Conservation (phyloP, 2,797 vertebrate species). For the Buceros bicornis region DNA sequence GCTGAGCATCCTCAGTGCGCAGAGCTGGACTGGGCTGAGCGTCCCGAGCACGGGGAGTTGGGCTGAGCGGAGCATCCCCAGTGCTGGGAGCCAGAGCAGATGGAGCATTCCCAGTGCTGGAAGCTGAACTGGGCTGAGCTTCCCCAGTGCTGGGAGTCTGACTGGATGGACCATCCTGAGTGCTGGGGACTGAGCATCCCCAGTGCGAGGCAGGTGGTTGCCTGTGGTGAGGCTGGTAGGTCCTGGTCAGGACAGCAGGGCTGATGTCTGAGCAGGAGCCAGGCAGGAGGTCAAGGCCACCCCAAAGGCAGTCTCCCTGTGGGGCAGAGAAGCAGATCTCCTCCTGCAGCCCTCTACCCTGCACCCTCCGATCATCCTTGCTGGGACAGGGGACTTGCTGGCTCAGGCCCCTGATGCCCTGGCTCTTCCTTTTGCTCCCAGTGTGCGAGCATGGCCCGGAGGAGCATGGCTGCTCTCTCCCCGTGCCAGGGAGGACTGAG, state of each 20-base stretch:
- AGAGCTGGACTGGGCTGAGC: rapidly evolving
- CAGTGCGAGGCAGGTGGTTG: background rate
- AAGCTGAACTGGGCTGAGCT: background rate
- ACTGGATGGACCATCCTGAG: rapidly evolving
- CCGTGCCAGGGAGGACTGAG: background rate
- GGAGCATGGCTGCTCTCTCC: background rate
- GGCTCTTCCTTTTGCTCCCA: background rate
- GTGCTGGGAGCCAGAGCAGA: background rate
- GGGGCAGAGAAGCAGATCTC: background rate
- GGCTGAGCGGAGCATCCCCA: rapidly evolving
- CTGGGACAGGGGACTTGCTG: rapidly evolving
- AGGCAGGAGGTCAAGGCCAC: background rate
- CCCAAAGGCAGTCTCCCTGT: background rate
- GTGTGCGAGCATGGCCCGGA: rapidly evolving
- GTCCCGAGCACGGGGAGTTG: background rate
- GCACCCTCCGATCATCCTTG: background rate
- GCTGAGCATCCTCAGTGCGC: background rate
- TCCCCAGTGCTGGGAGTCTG: background rate
- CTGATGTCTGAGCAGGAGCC: background rate
- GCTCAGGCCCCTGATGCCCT: background rate
- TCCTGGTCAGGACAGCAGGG: background rate
- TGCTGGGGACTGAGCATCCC: background rate
- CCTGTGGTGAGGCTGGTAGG: background rate
- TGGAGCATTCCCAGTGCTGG: too few species aligned
- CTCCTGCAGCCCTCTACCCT: background rate